Conservation (phyloP, 2,888 invertebrate species). For the Scotopteryx bipunctaria region DNA sequence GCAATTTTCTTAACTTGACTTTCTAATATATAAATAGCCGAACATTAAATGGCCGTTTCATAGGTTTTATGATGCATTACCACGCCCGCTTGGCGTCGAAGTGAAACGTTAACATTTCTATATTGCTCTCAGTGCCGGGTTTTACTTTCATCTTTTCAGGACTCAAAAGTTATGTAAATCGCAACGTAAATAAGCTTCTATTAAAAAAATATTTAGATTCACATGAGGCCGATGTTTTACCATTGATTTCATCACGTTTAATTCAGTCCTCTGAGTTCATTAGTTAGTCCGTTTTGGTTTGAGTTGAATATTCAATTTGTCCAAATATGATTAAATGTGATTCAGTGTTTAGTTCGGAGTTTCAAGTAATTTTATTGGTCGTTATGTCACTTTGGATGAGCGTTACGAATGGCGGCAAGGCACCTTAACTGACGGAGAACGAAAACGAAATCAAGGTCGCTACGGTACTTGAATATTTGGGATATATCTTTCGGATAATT, state of each 20-base stretch:
- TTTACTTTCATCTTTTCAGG: constrained; percentile 45
- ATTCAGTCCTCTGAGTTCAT: constrained; percentile 32
- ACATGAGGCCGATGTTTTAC: constrained; percentile 33
- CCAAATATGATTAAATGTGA: constrained; percentile 31
- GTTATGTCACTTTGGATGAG: constrained; percentile 60
- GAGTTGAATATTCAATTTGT: constrained; percentile 30
- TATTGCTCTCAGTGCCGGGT: constrained; percentile 41
- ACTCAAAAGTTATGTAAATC: constrained; percentile 45
- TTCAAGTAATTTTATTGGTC: constrained; percentile 29
- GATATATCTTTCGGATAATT: constrained; percentile 52
- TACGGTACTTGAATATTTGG: constrained; percentile 71
- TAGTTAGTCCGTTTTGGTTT: constrained; percentile 25
- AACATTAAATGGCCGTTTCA: constrained; percentile 28
- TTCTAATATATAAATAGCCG: constrained; percentile 30
- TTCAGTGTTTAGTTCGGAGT: constrained; percentile 16
- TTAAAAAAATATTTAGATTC: constrained; percentile 42
- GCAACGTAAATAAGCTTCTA: constrained; percentile 33
- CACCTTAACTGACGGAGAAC: constrained; percentile 49
- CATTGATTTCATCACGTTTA: constrained; percentile 32
- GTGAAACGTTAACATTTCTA: constrained; percentile 37
- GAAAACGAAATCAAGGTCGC: constrained; percentile 80
- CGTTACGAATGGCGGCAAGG: constrained; percentile 44
- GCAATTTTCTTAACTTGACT: constrained; percentile 26
- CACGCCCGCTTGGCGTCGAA: constrained; percentile 43
- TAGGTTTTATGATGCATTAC: constrained; percentile 41